Conservation (phyloP, 2,888 invertebrate genomes). For the Anarsia innoxiella region DNA sequence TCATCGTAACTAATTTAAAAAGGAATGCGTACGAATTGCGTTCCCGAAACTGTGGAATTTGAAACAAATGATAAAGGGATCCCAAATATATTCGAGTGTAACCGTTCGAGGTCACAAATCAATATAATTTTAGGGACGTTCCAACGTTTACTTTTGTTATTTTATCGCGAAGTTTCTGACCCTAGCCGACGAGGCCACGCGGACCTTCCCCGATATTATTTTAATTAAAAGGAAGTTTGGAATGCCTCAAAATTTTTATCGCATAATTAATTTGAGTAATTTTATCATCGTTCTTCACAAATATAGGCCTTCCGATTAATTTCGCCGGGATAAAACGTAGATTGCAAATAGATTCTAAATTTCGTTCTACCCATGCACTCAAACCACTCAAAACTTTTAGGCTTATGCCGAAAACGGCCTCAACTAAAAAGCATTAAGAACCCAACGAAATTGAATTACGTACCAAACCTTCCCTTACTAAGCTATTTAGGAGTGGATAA, state of each 20-base stretch:
- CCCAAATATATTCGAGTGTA: constrained; percentile 8
- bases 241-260: constrained; percentile 11
- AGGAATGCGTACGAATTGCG: no score
- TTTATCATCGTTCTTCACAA: constrained; percentile 10
- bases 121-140: constrained; percentile 14
- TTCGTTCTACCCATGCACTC: constrained; percentile 11
- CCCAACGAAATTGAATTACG: constrained; percentile 58
- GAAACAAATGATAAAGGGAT: constrained; percentile 11
- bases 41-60: no score
- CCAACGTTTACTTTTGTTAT: constrained; percentile 14
- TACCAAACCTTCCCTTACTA: constrained; percentile 51
- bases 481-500: constrained; percentile 62
- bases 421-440: constrained; percentile 55
- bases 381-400: constrained; percentile 38
- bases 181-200: constrained; percentile 6
- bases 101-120: constrained; percentile 13
- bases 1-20: no score
- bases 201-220: constrained; percentile 12
- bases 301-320: constrained; percentile 1
- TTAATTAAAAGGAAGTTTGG: constrained; percentile 15
- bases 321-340: not conserved
- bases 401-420: constrained; percentile 42
- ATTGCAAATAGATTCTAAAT: constrained; percentile 4
- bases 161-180: constrained; percentile 13
- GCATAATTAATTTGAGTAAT: constrained; percentile 13